Base-by-base conservation (phyloP, 2,797 vertebrate genomes). In the Eulemur rubriventer region DNA sequence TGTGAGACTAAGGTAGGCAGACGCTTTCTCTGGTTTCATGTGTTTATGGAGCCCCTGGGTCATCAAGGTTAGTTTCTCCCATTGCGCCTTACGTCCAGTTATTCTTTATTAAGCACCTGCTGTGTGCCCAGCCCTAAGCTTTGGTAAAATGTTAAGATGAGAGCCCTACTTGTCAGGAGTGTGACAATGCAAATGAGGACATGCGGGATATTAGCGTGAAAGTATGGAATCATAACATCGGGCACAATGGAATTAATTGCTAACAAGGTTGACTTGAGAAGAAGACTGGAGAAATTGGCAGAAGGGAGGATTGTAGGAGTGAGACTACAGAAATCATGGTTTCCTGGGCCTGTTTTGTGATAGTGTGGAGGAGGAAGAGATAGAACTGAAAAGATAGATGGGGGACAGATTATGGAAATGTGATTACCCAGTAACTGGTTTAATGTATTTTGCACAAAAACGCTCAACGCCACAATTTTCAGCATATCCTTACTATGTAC, bases 1-100 rank as follows among this genome's bases (percentile, higher is more conserved):
- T 94, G 99, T 99, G 82, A 99, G 99, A 98, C 99, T 99, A 99
- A 99, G 99, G 99, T 99, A 99, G 97, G 98, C 57, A 17, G 59
- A 89, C 3, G 3, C 69, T 24, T 28, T 72, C 84, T 72, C 0
- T 69, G 26, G 9, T 76, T 89, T 82, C n/a, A 0, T 28, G 7
- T 73, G 38, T 38, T 63, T 55, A 7, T 30, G 26, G 67, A 76
- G 20, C 70, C 57, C 11, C 1, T 17, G 48, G 20, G 22, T 86
- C 26, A 87, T 26, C 48, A n/a, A 59, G 41, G 4, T 41, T 7
- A 17, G 22, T 67, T 75, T 93, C 78, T 91, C 28, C 55, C 33
- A 8, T 4, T 13, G 48, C 4, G 13, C 14, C 85, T 78, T 41
- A 30, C 55, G 30, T 28, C 67, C 67, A 35, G 2, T 35, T 76